A percentile compares a stretch with the other conserved stretches of the same genome.
Conservation (phyloP, 2,797 vertebrate genomes). For the Lagodon rhomboides region DNA sequence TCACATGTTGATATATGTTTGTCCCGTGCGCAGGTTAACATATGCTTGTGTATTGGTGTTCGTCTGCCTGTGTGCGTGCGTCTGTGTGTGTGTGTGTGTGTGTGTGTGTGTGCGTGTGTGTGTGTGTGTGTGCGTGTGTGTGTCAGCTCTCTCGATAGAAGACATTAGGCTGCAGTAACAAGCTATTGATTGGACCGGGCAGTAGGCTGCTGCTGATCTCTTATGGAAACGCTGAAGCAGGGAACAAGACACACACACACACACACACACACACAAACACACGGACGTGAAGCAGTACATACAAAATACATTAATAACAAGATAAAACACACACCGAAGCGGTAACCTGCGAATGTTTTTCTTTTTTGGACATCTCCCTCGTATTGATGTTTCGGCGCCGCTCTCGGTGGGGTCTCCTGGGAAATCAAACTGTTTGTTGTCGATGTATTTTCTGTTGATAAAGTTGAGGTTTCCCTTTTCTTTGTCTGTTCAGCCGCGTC, state of each 20-base stretch:
- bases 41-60: conserved; percentile 20
- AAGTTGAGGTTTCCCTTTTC: conserved; percentile 30
- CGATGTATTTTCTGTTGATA: conserved; percentile 38
- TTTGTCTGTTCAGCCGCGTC: conserved; percentile 17
- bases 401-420: conserved; percentile 26
- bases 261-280: conserved; percentile 31
- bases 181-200: conserved; percentile 76
- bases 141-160: conserved; percentile 57
- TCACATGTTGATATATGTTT: conserved; percentile 9
- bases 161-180: conserved; percentile 76
- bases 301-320: conserved; percentile 42
- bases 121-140: conserved; percentile 38
- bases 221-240: conserved; percentile 65
- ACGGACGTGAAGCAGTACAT: conserved; percentile 37
- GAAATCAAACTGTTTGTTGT: conserved; percentile 49
- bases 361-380: conserved; percentile 19
- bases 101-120: conserved; percentile 41
- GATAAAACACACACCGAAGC: conserved; percentile 33
- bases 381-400: conserved; percentile 20
- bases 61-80: not conserved
- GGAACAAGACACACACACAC: conserved; percentile 39
- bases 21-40: conserved; percentile 18
- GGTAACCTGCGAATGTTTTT: conserved; percentile 15
- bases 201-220: conserved; percentile 68
- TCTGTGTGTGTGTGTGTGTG: conserved; percentile 30